Base-by-base conservation (phyloP, 2,797 vertebrate genomes). In the Falco columbarius region DNA sequence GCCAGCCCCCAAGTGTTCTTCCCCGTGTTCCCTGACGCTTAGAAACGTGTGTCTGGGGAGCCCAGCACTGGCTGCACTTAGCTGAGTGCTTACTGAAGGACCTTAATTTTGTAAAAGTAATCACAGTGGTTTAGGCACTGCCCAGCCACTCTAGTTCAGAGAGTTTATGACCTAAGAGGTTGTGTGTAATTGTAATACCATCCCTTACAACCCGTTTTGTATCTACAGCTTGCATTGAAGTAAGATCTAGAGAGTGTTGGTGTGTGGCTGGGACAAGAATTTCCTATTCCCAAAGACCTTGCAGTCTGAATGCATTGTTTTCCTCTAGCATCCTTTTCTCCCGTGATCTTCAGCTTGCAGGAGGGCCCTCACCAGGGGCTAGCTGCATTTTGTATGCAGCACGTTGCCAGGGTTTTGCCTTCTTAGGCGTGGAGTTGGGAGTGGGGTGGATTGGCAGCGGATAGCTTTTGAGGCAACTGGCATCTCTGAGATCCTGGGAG, bases 401-500 rank as follows among this genome's bases (percentile, higher is more conserved):
- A 12, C 1, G 0, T 88, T 93, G 65, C 89, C 62, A 81, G 55
- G 24, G 36, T 70, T 87, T 85, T 96, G 47, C 75, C 38, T 36
- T 59, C 79, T 90, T 91, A 75, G 76, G 65, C 54, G 30, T 86
- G 70, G 51, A 36, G 0, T 7, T 36, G 44, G 51, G 77, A 83
- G 42, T 36, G 44, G 71, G 32, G 29, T 79, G 59, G 67, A 51
- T 75, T 87, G 77, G 55, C 86, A 75, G 46, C 70, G 59, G 85
- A 40, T 38, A 56, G 74, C 49, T 84, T 55, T 85, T 79, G 40
- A 54, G 79, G 81, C 9, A 44, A 17, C 42, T 72, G 90, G 65
- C 79, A 75, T 89, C 52, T 95, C 81, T 81, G 51, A 92, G 92
- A 92, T 81, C 76, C 55, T 86, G 47, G 52, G 86, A 85, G 81